phyloP scores from a whole-genome alignment of 2,113 vertebrate species.

The Plotosus lineatus region DNA sequence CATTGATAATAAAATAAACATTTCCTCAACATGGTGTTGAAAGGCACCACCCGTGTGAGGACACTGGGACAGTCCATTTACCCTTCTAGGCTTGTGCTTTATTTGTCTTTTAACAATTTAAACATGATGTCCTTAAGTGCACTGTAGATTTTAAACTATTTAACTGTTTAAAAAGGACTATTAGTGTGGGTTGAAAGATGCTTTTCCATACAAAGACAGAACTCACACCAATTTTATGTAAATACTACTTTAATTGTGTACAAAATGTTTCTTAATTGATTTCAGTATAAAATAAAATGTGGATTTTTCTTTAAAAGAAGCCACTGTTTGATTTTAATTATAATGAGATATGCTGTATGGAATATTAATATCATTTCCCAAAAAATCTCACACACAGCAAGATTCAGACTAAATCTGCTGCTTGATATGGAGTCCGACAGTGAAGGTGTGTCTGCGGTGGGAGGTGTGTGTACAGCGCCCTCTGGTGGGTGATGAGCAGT shows the following conservation, averaged over 20 bases:
- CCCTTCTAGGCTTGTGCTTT: too few species aligned
- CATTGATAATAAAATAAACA: neutral
- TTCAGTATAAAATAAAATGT: conserved; percentile 47
- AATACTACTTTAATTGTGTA: conserved; percentile 51
- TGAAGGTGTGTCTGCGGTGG: neutral
- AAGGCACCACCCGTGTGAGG: too few species aligned
- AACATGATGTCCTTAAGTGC: neutral
- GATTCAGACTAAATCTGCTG: neutral
- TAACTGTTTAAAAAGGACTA: neutral
- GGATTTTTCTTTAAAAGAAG: conserved; percentile 13
- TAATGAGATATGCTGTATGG: neutral
- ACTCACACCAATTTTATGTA: conserved; percentile 3
- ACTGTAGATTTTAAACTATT: neutral
- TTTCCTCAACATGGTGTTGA: neutral
- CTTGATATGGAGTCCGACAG: neutral
- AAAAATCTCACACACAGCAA: neutral
- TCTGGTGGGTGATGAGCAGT: conserved; percentile 5
- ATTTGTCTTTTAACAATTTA: too few species aligned
- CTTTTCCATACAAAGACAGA: neutral
- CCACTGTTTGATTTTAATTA: conserved; percentile 28
- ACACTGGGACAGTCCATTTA: too few species aligned
- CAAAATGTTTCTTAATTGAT: conserved; percentile 51
- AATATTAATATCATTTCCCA: conserved; percentile 20
- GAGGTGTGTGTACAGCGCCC: neutral
- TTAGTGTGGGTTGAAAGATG: neutral